Evolutionary conservation across 2,113 vertebrate genomes (phyloP), one percentile per base, ranked within the genome.

Genomic region (Coptodon bakossiorum): DNA sequence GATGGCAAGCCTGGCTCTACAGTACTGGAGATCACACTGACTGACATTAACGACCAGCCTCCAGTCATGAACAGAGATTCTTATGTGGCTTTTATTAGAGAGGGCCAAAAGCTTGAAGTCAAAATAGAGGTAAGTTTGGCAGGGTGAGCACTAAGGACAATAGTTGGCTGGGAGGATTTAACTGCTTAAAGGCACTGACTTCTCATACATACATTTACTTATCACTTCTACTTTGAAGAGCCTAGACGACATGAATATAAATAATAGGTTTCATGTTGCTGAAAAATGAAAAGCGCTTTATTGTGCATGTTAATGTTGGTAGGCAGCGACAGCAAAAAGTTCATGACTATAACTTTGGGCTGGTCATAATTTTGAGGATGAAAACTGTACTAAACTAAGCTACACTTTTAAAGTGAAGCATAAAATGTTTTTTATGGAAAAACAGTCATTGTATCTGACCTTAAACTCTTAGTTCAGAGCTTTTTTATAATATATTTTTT

Each of bases 31-130:
- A 97, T 99, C 82, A 89, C 90, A 0, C 53, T 99, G 85, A 84
- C 93, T 12, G 99, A 99, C 50, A 93, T 95, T 61, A 99, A 99
- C 0, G 98, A 99, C 93, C 81, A 97, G 0, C 0, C 0, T 0
- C 99, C 99, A 0, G 78, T 92, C 61, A 8, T 97, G 4, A 29
- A 96, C 93, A 95, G 54, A 1, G 96, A 97, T 1, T 94, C 93
- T 68, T 98, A 99, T 84, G 95, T 89, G 71, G 90, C 93, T 81
- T 97, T 96, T 1, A 95, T 98, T 63, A 38, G 89, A 13, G 98
- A 99, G 90, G 96, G 95, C 6, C 5, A 9, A 16, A 0, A 91
- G 0, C 81, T 97, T 2, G 3, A 81, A 0, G 50, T 96, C 2
- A 48, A 29, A 88, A 97, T 99, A 76, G 92, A 97, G 96, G 98